These are phyloP conservation scores for Prinia subflava DNA, from an alignment of 2,113 vertebrate genomes.

Conservation along the genomic window DNA sequence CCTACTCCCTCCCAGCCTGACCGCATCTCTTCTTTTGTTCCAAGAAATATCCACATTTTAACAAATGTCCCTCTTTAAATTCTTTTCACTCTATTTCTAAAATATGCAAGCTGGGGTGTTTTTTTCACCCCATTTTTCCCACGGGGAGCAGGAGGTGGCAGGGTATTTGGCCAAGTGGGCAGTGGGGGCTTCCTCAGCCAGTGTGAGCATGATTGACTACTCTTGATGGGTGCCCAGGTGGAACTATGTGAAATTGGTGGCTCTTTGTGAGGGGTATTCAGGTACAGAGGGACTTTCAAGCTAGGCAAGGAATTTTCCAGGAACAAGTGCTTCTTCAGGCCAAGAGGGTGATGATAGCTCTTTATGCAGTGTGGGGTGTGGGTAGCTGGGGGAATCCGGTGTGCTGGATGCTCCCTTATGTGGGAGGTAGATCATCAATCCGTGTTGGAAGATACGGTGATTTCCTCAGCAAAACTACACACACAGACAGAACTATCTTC, in stretches of 20 bases:
- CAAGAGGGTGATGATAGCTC: not conserved
- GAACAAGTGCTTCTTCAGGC: not conserved
- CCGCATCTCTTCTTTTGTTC: not conserved
- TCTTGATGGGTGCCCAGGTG: not conserved
- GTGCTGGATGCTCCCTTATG: not conserved
- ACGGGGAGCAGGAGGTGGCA: accelerated
- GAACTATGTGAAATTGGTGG: accelerated
- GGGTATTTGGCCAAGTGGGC: not conserved
- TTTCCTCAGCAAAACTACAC: constrained; percentile 15
- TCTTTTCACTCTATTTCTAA: not conserved
- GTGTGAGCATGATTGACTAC: accelerated
- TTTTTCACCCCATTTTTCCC: not conserved
- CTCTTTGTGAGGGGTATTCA: not conserved
- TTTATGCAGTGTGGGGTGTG: not conserved
- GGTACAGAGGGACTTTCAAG: not conserved
- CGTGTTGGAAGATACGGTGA: accelerated
- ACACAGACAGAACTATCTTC: constrained; percentile 82
- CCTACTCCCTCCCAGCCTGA: accelerated
- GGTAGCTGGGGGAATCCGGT: not conserved
- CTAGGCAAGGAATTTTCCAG: not conserved
- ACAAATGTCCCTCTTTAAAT: not conserved
- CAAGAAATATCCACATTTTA: not conserved
- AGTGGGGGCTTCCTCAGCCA: not conserved
- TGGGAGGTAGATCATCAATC: not conserved
- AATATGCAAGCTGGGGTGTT: not conserved